Percentiles rank a stretch among this genome's conserved stretches.
phyloP scores from a whole-genome alignment of 2,113 vertebrate genomes.

The Leptobrachium leishanense region DNA sequence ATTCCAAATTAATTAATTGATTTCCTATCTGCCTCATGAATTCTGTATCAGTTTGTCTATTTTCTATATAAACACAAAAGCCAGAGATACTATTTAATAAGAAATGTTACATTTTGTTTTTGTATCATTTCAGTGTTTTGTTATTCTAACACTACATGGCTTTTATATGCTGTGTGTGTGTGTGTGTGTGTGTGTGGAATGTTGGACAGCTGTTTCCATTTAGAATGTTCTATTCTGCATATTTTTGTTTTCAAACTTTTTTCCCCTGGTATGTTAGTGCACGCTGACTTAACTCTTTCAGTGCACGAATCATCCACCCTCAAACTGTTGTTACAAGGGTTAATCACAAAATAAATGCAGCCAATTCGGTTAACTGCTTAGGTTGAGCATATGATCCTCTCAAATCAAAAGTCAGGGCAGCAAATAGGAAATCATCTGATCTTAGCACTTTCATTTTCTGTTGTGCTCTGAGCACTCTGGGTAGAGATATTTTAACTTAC shows the following conservation, averaged over 20 bases:
- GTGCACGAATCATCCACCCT: too few relatives aligned
- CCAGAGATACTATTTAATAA: too few relatives aligned
- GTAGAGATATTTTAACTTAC: constrained; percentile 48
- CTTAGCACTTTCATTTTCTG: constrained; percentile 57
- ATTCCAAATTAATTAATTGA: too few relatives aligned
- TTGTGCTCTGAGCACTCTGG: constrained; percentile 47
- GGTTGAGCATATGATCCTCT: not conserved
- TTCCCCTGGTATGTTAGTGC: not conserved
- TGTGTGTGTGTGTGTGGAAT: not conserved
- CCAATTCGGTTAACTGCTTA: not conserved
- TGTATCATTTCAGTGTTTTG: not conserved
- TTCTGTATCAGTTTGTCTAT: too few relatives aligned
- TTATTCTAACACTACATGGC: not conserved
- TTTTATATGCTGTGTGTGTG: too few relatives aligned
- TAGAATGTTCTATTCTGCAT: not conserved
- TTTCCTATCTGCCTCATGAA: too few relatives aligned
- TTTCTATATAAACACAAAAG: too few relatives aligned
- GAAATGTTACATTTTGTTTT: too few relatives aligned
- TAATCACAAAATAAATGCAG: too few relatives aligned
- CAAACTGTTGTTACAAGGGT: too few relatives aligned
- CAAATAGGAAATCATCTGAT: not conserved
- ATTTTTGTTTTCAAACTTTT: not conserved
- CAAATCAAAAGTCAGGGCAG: not conserved
- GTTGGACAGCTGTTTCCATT: not conserved
- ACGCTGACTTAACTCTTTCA: too few relatives aligned